These are phyloP conservation scores for Lophius americanus DNA, from an alignment of 2,797 vertebrate genomes.

Conservation along the genomic window DNA sequence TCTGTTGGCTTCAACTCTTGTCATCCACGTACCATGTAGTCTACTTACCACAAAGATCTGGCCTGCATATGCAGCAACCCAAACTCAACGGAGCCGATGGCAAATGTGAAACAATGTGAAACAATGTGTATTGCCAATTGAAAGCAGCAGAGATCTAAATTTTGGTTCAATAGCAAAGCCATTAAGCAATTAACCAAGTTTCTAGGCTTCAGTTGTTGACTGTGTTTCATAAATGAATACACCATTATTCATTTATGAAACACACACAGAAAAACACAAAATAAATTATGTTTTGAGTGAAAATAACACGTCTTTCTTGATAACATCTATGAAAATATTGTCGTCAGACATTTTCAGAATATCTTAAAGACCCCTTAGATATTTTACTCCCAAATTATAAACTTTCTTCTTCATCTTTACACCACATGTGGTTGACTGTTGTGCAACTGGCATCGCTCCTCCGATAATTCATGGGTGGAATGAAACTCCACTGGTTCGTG, in stretches of 20 bases:
- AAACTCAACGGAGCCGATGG: background rate
- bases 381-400: background rate
- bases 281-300: background rate
- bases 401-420: too few species aligned
- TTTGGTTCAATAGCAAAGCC: constrained; percentile 21
- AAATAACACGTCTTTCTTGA: too few species aligned
- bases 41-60: background rate
- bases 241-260: too few species aligned
- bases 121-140: constrained; percentile 61
- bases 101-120: background rate
- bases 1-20: background rate
- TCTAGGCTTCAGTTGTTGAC: background rate
- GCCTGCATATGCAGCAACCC: background rate
- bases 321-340: background rate
- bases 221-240: background rate
- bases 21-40: too few species aligned
- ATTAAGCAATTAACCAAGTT: background rate
- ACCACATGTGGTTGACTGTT: constrained; percentile 75
- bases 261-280: too few species aligned
- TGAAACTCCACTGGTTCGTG: constrained; percentile 86
- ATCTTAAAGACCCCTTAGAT: too few species aligned
- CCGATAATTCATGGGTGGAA: constrained; percentile 82
- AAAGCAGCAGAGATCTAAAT: constrained; percentile 83
- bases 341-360: too few species aligned
- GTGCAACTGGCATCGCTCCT: constrained; percentile 84